Conservation (phyloP, 2,797 vertebrate species). For the Neosilurus hyrtlii region DNA sequence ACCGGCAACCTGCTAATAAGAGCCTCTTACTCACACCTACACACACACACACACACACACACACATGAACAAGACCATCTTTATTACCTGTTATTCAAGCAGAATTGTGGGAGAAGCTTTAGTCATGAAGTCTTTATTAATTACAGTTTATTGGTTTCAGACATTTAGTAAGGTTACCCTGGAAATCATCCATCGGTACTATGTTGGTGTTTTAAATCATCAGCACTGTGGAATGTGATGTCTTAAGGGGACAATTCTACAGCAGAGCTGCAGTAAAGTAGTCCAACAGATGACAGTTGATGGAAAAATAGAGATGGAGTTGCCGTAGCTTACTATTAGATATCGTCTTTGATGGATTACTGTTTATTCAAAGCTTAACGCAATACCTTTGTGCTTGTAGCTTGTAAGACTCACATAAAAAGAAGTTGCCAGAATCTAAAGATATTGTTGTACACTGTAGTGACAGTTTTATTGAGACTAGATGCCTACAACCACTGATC, state of each 20-base stretch:
- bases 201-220: slow-evolving; percentile 12
- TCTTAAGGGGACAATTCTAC: slow-evolving; percentile 13
- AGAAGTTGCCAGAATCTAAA: slow-evolving; percentile 26
- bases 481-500: slow-evolving; percentile 31
- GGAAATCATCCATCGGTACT: slow-evolving; percentile 20
- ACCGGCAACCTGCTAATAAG: slow-evolving; percentile 45
- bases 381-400: slow-evolving; percentile 25
- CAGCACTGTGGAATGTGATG: slow-evolving; percentile 19
- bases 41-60: slow-evolving; percentile 12
- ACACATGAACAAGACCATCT: slow-evolving; percentile 20
- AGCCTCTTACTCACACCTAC: slow-evolving; percentile 34
- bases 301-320: slow-evolving; percentile 23
- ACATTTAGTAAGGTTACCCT: slow-evolving; percentile 11
- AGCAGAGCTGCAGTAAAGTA: slow-evolving; percentile 28
- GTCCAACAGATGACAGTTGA: slow-evolving; percentile 32
- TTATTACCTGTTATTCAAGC: slow-evolving; percentile 27
- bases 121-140: slow-evolving; percentile 27
- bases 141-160: slow-evolving; percentile 14
- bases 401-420: slow-evolving; percentile 22
- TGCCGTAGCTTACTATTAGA: slow-evolving; percentile 22
- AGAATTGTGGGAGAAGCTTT: not conserved
- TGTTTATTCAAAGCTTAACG: slow-evolving; percentile 33
- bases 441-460: slow-evolving; percentile 29
- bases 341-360: slow-evolving; percentile 38
- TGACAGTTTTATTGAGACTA: slow-evolving; percentile 48